phyloP scores from a whole-genome alignment of 2,113 vertebrate species.

The Columba janthina region DNA sequence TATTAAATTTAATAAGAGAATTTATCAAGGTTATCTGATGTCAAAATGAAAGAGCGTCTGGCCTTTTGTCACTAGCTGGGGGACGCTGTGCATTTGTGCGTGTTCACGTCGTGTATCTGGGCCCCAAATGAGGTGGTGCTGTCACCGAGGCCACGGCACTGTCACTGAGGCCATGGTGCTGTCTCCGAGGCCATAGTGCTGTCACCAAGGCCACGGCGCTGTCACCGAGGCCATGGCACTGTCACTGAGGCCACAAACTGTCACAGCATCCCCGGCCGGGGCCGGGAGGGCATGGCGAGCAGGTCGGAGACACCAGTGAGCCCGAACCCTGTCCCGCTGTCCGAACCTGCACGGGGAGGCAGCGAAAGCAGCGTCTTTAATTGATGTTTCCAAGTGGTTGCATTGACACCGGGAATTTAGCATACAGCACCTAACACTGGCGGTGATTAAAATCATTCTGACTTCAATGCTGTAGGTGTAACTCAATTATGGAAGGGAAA shows the following conservation, averaged over 20 bases:
- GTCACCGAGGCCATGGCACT: no score
- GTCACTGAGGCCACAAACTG: no score
- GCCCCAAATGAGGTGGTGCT: fast-evolving
- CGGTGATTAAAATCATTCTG: background rate
- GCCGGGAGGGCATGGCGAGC: no score
- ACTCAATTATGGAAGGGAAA: background rate
- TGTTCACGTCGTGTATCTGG: fast-evolving
- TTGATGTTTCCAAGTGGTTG: background rate
- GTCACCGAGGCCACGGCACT: no score
- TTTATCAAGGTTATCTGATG: conserved; percentile 53
- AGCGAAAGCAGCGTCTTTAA: background rate
- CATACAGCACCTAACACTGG: background rate
- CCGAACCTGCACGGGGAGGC: no score
- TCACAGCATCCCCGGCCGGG: no score
- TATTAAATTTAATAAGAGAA: conserved; percentile 55
- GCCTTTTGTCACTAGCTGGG: background rate
- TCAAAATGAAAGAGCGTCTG: background rate
- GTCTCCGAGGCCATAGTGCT: no score
- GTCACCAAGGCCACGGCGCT: no score
- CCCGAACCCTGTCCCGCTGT: no score
- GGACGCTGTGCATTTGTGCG: fast-evolving
- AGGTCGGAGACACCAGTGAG: no score
- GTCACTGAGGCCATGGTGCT: no score
- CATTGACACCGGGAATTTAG: background rate
- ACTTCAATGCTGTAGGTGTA: background rate